phyloP scores from a whole-genome alignment of 2,888 invertebrate genomes.

The Calameuta idolon region DNA sequence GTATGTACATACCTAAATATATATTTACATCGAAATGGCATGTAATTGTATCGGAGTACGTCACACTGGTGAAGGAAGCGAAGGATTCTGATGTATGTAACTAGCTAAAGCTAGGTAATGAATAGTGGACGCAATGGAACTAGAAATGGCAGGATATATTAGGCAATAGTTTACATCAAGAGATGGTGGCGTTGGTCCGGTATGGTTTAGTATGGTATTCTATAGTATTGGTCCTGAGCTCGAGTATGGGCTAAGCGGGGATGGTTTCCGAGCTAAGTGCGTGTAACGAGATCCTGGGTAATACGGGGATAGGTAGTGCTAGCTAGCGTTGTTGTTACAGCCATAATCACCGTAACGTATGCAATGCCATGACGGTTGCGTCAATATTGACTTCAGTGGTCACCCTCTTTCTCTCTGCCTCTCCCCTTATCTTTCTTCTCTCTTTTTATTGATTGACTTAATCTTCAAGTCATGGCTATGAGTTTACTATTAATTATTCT shows the following conservation, averaged over 20 bases:
- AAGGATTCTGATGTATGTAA: not conserved
- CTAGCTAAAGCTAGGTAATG: not conserved
- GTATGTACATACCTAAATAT: not conserved
- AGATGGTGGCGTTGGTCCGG: not conserved
- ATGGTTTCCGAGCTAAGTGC: constrained; percentile 36
- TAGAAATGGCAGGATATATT: not conserved
- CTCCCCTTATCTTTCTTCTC: constrained; percentile 1
- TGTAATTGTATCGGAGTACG: not conserved
- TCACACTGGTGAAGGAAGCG: not conserved
- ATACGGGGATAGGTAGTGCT: constrained; percentile 33
- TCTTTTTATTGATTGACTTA: not conserved
- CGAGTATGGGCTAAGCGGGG: not conserved
- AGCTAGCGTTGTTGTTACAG: constrained; percentile 44
- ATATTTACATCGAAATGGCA: not conserved
- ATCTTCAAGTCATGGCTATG: not conserved
- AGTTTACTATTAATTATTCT: not conserved
- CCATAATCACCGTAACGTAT: constrained; percentile 55
- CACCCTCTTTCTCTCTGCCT: not conserved
- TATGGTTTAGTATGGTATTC: not conserved
- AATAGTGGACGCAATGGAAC: not conserved
- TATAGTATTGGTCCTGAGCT: not conserved
- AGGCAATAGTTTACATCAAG: not conserved
- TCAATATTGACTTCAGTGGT: constrained; percentile 54
- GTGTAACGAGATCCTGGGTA: constrained; percentile 46
- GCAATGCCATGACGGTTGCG: constrained; percentile 48